Base-by-base conservation (phyloP, 2,797 vertebrate species). In the Catharus ustulatus region DNA sequence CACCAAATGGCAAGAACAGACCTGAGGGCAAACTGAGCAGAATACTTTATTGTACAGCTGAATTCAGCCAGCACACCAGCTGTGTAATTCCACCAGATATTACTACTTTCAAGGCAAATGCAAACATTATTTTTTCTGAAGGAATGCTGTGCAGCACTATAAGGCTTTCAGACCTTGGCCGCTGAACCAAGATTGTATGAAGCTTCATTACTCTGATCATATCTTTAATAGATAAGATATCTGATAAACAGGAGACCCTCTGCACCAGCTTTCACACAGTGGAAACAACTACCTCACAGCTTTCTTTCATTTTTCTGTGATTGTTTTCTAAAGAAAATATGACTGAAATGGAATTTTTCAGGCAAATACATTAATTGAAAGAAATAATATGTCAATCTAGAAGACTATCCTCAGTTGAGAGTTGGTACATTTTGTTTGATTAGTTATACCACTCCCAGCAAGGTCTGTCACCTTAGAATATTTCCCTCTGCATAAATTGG, bases 1-100 rank as follows among this genome's bases (percentile, higher is more conserved):
- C 72, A 81, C 29, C 80, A 81, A 93, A 86, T 73, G 77, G 73
- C 84, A 90, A 93, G 91, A 90, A 55, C 29, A 90, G 72, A 82
- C 81, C 73, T 46, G 42, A 84, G 88, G 89, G 82, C 72, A 79
- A 67, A 57, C 30, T 48, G 42, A 90, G 38, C 24, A 69, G 43
- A 84, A 72, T 76, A 87, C 58, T 75, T 69, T 83, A 66, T 91
- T 93, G 92, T 61, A 85, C 51, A 68, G 49, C n/a, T 75, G 80
- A 87, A 88, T 55, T 93, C 30, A 16, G 32, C 29, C 75, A 90
- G 84, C 66, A 73, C 79, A 74, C 21, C 83, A 79, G 24, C 52
- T 87, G 49, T 77, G 62, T 77, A 62, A 89, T 71, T 76, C 29
- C 32, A 46, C 34, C 79, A 79, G 82, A 77, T 23, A 9, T 66